Evolutionary conservation across 1,140 invertebrate species (phyloP), one percentile per base, ranked within the genome.

Genomic region (Procambarus clarkii): DNA sequence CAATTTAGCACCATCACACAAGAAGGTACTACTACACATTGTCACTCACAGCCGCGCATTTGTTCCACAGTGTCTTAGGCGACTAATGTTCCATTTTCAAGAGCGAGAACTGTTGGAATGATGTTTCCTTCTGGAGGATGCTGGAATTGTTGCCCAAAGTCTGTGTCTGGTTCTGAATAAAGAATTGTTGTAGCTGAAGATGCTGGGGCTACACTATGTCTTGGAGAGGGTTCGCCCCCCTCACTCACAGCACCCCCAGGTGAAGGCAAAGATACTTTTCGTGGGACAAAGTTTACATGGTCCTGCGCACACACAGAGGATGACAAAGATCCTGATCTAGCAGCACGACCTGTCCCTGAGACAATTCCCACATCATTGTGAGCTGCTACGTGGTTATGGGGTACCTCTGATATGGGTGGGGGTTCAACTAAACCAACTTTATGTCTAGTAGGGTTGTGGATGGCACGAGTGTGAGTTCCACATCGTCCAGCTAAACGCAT

Each of bases 91-190:
- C 89, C 82, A 80, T 78, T 85, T 2, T 91, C 89, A 34, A 60
- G 50, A 24, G 45, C 50, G 54, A 79, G 50, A n/a, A 58, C 5
- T 77, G 50, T 48, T 60, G 74, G 71, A n/a, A 69, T 74, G 74
- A 69, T 48, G 8, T 64, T 80, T 45, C 87, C 79, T 54, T 91
- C 82, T 21, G 54, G 89, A 21, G 82, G 54, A 48, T 77, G 89
- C 15, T 85, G 89, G 46, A 54, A 45, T 46, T 76, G 89, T 45
- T 91, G 89, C 34, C 76, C 82, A 86, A 45, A 84, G 60, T 91
- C 90, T 60, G 77, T 91, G n/a, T 91, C 90, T 64, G 90, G 90
- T 46, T 91, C 90, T 80, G 90, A 91, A 48, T 91, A 91, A 3
- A 91, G 71, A 15, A 91, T 91, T 48, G 90, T 91, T 13, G 90